phyloP scores from a whole-genome alignment of 2,888 invertebrate species.

The Ichneumoninae sp. region DNA sequence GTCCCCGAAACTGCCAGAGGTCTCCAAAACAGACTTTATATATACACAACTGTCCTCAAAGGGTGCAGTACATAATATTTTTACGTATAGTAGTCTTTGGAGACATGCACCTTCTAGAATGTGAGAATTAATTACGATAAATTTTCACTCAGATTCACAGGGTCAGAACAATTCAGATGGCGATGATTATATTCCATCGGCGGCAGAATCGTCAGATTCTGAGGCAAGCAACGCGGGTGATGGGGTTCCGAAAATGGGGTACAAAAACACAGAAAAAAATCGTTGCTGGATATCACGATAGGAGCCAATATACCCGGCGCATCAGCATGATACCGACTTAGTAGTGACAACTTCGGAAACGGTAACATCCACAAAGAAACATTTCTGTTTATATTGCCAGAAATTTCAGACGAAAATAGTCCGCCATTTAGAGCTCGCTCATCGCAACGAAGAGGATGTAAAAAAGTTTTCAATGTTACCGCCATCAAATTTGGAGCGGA shows the following conservation, averaged over 20 bases:
- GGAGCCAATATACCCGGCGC: constrained; percentile 29
- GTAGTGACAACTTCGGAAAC: constrained; percentile 29
- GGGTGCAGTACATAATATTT: neutral
- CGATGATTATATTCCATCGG: constrained; percentile 27
- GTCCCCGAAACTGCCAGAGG: no score
- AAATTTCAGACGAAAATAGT: constrained; percentile 56
- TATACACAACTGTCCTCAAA: neutral
- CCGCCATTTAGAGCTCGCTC: constrained; percentile 55
- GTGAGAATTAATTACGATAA: neutral
- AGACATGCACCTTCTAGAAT: neutral
- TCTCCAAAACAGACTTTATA: no score
- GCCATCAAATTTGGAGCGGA: constrained; percentile 36
- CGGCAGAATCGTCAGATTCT: constrained; percentile 15
- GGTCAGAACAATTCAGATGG: constrained; percentile 7
- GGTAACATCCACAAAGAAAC: constrained; percentile 44
- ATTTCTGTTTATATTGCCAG: constrained; percentile 62
- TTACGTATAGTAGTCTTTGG: constrained; percentile 3
- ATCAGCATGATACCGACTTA: constrained; percentile 47
- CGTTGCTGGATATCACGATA: constrained; percentile 27
- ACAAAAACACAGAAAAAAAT: neutral
- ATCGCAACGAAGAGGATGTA: constrained; percentile 54
- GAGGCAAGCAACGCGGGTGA: neutral
- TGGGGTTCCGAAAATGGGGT: neutral
- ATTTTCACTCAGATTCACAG: constrained; percentile 4
- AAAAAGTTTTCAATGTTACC: constrained; percentile 52